Conservation (phyloP, 2,797 vertebrate genomes). For the Smutsia gigantea region DNA sequence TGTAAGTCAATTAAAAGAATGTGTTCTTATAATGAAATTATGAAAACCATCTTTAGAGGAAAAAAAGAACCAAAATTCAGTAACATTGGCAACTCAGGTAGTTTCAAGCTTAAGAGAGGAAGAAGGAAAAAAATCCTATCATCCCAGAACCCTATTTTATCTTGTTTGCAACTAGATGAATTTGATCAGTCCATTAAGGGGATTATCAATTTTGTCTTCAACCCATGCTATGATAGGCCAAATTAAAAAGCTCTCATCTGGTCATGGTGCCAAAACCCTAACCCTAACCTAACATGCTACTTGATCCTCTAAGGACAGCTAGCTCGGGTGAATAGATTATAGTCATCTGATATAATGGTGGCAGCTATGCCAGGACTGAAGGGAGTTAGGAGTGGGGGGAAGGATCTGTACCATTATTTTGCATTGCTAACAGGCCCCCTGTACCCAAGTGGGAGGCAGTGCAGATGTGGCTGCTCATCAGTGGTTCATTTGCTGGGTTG, state of each 20-base stretch:
- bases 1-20: constrained; percentile 66
- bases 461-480: constrained; percentile 55
- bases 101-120: constrained; percentile 54
- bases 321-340: constrained; percentile 55
- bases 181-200: constrained; percentile 49
- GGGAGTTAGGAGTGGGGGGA: background rate
- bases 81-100: background rate
- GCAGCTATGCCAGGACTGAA: constrained; percentile 46
- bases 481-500: constrained; percentile 44
- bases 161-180: background rate
- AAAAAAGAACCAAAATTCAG: constrained; percentile 59
- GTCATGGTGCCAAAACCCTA: constrained; percentile 36
- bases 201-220: constrained; percentile 65
- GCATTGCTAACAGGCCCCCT: constrained; percentile 54
- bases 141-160: constrained; percentile 49
- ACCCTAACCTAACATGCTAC: background rate
- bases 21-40: constrained; percentile 36
- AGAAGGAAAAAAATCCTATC: constrained; percentile 27
- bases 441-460: constrained; percentile 23
- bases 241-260: constrained; percentile 53
- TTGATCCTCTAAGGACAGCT: constrained; percentile 59
- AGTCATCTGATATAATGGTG: constrained; percentile 51
- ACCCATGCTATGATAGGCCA: constrained; percentile 40
- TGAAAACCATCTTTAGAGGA: constrained; percentile 68
- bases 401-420: constrained; percentile 68